These are phyloP conservation scores for Hippasteria phrygiana DNA, from an alignment of 53 echinoderm and acorn worm genomes.

Conservation along the genomic window DNA sequence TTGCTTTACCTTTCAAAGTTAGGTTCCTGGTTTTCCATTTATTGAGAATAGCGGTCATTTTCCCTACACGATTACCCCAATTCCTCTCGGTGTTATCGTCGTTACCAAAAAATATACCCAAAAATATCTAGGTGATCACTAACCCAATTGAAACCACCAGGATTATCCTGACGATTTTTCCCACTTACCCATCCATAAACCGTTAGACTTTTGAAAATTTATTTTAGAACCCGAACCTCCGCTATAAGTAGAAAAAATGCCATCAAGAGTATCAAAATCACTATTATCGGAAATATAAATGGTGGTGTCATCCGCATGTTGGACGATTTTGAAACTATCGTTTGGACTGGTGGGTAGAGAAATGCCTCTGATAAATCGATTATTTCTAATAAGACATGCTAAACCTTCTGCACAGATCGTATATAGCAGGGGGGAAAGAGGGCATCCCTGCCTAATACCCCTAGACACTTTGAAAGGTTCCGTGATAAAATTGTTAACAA, in stretches of 20 bases:
- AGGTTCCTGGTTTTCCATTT: neutral
- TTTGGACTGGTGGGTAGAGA: neutral
- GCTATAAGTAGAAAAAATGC: neutral
- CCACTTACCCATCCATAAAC: conserved; percentile 1
- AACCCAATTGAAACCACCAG: conserved; percentile 2
- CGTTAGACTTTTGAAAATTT: neutral
- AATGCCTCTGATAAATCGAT: neutral
- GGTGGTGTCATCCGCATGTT: neutral
- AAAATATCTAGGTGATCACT: conserved; percentile 8
- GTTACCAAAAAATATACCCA: conserved; percentile 33
- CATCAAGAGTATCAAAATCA: neutral
- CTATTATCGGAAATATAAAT: neutral
- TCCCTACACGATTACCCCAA: neutral
- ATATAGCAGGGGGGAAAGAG: too few species aligned
- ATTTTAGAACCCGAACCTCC: conserved; percentile 13
- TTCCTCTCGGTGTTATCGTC: neutral
- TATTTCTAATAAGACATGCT: neutral
- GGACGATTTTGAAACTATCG: neutral
- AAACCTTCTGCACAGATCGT: too few species aligned
- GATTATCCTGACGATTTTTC: neutral
- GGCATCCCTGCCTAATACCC: too few species aligned
- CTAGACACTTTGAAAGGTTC: conserved; percentile 21
- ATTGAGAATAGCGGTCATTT: neutral
- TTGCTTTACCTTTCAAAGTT: conserved; percentile 19
- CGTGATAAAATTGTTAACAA: too few species aligned